A percentile compares a stretch with the other conserved stretches of the same genome.
These are phyloP conservation scores for Dipus sagitta DNA, from an alignment of 2,797 vertebrate species.

Conservation along the genomic window DNA sequence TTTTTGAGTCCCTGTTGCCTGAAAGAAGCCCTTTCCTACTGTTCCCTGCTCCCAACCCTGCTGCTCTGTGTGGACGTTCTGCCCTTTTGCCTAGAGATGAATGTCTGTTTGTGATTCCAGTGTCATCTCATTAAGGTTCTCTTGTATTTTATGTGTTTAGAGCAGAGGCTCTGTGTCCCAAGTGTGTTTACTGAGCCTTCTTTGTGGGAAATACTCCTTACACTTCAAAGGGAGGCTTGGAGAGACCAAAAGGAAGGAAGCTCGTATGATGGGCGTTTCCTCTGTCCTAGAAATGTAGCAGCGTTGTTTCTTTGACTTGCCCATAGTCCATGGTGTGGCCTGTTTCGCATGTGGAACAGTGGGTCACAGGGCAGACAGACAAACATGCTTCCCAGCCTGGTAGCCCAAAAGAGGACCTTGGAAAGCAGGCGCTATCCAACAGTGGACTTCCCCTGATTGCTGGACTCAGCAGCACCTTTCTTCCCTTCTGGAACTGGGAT, in stretches of 20 bases:
- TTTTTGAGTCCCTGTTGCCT: not conserved
- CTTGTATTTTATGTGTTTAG: not conserved
- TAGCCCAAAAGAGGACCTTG: not conserved
- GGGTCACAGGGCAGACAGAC: not conserved
- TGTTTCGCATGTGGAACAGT: fast-evolving
- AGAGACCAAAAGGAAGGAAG: not conserved
- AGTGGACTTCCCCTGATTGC: not conserved
- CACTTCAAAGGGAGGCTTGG: not conserved
- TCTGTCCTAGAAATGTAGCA: not conserved
- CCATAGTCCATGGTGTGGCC: not conserved
- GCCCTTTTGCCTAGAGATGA: not conserved
- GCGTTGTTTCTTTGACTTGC: not conserved
- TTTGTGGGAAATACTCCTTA: not conserved
- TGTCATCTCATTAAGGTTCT: not conserved
- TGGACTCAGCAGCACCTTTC: fast-evolving
- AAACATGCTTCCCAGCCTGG: not conserved
- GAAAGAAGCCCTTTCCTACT: not conserved
- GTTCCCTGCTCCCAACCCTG: not conserved
- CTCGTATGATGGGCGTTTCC: not conserved
- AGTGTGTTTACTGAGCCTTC: not conserved
- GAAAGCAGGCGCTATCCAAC: fast-evolving
- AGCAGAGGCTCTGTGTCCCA: not conserved
- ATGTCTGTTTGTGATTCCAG: not conserved
- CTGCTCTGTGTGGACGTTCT: not conserved
- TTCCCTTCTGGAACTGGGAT: not conserved